Evolutionary conservation across 2,113 vertebrate species (phyloP), one percentile per base, ranked within the genome.

Genomic region (Monarcha castaneiventris): DNA sequence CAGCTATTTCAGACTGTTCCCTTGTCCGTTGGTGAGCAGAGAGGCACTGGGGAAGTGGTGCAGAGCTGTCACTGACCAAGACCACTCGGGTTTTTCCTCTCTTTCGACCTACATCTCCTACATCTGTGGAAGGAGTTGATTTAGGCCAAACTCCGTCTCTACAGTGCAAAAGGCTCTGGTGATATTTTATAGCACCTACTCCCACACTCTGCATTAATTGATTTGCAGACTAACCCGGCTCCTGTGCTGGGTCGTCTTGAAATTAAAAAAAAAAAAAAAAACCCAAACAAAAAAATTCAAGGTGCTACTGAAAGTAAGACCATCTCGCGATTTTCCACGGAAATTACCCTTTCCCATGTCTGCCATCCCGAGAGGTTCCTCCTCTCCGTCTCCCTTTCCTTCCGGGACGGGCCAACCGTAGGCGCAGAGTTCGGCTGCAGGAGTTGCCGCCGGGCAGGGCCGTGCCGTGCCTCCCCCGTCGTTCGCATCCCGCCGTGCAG

Each of bases 21-120:
- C 29, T 27, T 0, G 0, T 8, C 35, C 0, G 0, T 1, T 1
- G 2, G 49, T 30, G 62, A 43, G 44, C 35, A 59, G 26, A n/a
- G 51, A 51, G 37, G 49, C 32, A 11, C 19, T 5, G 7, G 46
- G 13, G 13, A 16, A 46, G 35, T 30, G 44, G 7, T 1, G 35
- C 35, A 23, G 64, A 33, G 48, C 1, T 16, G 66, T 11, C 14
- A 3, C 32, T 12, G 14, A 29, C 26, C 3, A 29, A 12, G 6
- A 6, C 33, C 3, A 17, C 39, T 51, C 1, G 6, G 1, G 3
- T 41, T 49, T 74, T 69, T 5, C 37, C 7, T 10, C 1, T 6
- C 54, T 54, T 27, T 52, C 4, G 8, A 23, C 3, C 3, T 16
- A 1, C 10, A 6, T 20, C 37, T 52, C 20, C 61, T 11, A 0